Conservation (phyloP, 2,797 vertebrate genomes). For the Danio tinwini region DNA sequence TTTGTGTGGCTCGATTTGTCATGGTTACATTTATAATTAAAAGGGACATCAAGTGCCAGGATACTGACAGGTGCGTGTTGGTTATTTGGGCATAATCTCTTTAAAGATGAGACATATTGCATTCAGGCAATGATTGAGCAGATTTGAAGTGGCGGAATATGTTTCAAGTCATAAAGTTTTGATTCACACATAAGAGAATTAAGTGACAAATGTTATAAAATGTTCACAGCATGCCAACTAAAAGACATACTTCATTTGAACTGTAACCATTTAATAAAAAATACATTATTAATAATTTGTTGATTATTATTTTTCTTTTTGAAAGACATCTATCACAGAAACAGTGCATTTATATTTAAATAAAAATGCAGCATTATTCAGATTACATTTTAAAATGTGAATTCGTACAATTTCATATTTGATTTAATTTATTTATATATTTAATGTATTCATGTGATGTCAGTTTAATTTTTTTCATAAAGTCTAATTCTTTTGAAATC, state of each 20-base stretch:
- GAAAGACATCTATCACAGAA: background rate
- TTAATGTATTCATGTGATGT: too few species aligned
- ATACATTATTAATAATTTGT: too few species aligned
- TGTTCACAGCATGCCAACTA: background rate
- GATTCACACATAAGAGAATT: background rate
- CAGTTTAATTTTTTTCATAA: too few species aligned
- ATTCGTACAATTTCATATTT: background rate
- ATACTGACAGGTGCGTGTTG: conserved; percentile 7
- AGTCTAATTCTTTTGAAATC: too few species aligned
- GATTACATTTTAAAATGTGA: background rate
- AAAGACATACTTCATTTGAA: too few species aligned
- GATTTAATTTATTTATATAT: too few species aligned
- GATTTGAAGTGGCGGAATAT: conserved; percentile 9
- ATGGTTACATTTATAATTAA: conserved; percentile 46
- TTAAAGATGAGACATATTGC: conserved; percentile 47
- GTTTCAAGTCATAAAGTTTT: background rate
- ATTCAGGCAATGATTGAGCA: conserved; percentile 22
- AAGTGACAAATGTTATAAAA: background rate
- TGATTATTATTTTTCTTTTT: background rate
- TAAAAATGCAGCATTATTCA: background rate
- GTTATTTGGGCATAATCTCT: conserved; percentile 5
- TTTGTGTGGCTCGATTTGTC: conserved; percentile 45
- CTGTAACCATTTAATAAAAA: too few species aligned
- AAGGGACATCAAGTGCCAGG: conserved; percentile 37
- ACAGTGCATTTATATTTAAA: background rate